phyloP scores from a whole-genome alignment of 2,888 invertebrate genomes.

The Phalangium opilio region DNA sequence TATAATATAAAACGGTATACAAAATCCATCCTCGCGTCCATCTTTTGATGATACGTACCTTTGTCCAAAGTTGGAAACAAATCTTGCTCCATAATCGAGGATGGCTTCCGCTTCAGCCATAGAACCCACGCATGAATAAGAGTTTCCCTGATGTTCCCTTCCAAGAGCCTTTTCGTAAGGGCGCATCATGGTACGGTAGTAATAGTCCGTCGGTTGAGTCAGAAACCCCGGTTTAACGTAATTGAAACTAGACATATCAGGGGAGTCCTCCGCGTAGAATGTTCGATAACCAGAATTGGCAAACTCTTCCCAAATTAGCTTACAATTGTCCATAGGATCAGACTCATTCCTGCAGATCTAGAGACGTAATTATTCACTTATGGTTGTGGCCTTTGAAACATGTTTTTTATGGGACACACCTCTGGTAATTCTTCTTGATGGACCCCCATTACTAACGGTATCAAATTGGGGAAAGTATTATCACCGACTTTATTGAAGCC shows the following conservation, averaged over 20 bases:
- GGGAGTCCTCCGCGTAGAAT: conserved; percentile 28
- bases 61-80: too few relatives aligned
- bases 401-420: conserved; percentile 8
- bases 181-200: conserved; percentile 27
- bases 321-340: conserved; percentile 22
- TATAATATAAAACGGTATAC: conserved; percentile 8
- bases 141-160: conserved; percentile 1
- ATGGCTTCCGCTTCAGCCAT: conserved; percentile 15
- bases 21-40: conserved; percentile 6
- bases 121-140: conserved; percentile 12
- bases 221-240: conserved; percentile 28
- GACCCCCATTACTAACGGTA: conserved; percentile 26
- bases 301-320: conserved; percentile 29
- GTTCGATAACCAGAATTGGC: conserved; percentile 25
- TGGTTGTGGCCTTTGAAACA: too few relatives aligned
- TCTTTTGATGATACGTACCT: too few relatives aligned
- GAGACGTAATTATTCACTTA: too few relatives aligned
- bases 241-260: conserved; percentile 28
- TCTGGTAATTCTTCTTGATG: conserved; percentile 9
- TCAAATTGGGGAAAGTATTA: conserved; percentile 31
- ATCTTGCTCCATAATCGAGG: background rate
- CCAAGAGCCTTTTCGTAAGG: conserved; percentile 24
- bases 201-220: conserved; percentile 28
- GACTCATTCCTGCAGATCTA: too few relatives aligned
- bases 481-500: conserved; percentile 47